Evolutionary conservation across 30 jellyfish, hydroid and myxozoan species (phyloP).

Genomic region (Turritopsis dohrnii): DNA sequence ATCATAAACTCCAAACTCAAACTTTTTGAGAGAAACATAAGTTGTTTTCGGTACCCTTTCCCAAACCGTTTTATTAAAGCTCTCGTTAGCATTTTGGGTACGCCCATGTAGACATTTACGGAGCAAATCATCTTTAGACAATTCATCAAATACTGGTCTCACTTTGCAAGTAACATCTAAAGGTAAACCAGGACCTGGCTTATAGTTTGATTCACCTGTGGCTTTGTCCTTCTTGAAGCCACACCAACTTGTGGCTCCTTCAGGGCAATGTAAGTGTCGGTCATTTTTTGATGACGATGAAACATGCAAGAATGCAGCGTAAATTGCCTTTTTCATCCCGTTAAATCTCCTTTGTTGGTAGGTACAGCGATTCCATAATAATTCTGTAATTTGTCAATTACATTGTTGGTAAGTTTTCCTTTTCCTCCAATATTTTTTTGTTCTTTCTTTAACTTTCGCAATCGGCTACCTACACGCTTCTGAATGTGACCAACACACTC

Average conservation of each 20-base stretch:
- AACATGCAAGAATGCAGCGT: conserved; percentile 33
- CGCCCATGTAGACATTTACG: conserved; percentile 38
- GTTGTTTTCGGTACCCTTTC: conserved; percentile 35
- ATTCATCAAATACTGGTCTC: conserved; percentile 24
- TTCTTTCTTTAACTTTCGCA: conserved; percentile 21
- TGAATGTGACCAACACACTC: conserved; percentile 55
- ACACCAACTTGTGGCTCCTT: conserved; percentile 46
- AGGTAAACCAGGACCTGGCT: conserved; percentile 35
- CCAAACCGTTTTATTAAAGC: conserved; percentile 33
- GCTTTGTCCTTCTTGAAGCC: conserved; percentile 38
- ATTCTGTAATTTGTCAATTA: conserved; percentile 43
- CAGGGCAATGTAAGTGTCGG: conserved; percentile 39
- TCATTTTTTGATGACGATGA: conserved; percentile 35
- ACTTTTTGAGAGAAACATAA: background rate
- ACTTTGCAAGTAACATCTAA: conserved; percentile 17
- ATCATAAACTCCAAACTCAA: conserved; percentile 31
- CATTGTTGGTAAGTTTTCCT: conserved; percentile 27
- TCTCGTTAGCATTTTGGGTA: conserved; percentile 43
- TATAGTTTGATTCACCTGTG: conserved; percentile 14
- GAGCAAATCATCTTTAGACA: conserved; percentile 12
- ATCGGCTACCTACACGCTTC: conserved; percentile 39
- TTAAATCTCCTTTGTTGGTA: conserved; percentile 11
- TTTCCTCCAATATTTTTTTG: conserved; percentile 30
- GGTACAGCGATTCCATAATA: conserved; percentile 41
- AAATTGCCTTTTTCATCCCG: conserved; percentile 16